phyloP scores from a whole-genome alignment of 1,140 invertebrate genomes.

The Grapholita molesta region DNA sequence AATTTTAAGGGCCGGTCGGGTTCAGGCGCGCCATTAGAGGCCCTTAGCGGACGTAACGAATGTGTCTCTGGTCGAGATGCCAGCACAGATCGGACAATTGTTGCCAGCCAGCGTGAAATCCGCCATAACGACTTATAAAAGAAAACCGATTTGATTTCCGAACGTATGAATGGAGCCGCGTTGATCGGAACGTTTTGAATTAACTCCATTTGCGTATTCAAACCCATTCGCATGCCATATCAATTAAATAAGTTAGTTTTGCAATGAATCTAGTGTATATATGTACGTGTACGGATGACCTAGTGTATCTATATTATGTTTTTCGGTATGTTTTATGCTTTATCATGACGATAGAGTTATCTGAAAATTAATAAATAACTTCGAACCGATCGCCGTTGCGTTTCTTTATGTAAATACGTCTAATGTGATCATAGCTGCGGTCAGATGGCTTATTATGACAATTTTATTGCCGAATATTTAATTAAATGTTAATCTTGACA shows the following conservation, averaged over 20 bases:
- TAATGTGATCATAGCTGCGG: constrained; percentile 6
- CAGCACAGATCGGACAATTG: constrained; percentile 49
- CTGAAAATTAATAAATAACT: neutral
- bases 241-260: neutral
- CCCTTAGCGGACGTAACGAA: constrained; percentile 58
- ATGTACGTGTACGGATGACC: neutral
- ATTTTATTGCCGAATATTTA: constrained; percentile 50
- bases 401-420: constrained; percentile 8
- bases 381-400: neutral
- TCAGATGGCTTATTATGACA: constrained; percentile 40
- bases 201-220: neutral
- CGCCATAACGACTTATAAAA: constrained; percentile 26
- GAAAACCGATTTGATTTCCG: constrained; percentile 22
- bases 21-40: constrained; percentile 55
- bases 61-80: constrained; percentile 42
- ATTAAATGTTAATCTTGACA: constrained; percentile 57
- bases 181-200: neutral
- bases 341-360: neutral
- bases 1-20: constrained; percentile 59
- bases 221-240: neutral
- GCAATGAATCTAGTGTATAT: neutral
- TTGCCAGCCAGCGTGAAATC: constrained; percentile 48
- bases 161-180: constrained; percentile 22
- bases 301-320: neutral
- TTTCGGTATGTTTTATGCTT: neutral